A percentile compares a stretch with the other conserved stretches of the same genome.
These are phyloP conservation scores for Trichosurus vulpecula DNA, from an alignment of 2,797 vertebrate genomes.

Conservation along the genomic window DNA sequence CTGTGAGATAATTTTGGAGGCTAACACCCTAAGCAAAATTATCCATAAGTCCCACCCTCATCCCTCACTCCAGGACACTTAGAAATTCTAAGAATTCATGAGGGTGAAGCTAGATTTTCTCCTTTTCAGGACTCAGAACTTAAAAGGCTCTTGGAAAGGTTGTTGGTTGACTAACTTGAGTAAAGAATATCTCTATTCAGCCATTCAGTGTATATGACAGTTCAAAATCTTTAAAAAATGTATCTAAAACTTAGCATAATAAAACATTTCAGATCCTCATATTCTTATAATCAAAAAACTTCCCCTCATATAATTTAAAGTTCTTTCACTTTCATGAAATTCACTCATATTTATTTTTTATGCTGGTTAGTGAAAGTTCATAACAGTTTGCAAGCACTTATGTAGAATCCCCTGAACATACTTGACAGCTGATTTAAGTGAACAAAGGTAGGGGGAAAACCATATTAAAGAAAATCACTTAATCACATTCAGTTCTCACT, in stretches of 20 bases:
- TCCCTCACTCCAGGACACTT: conserved; percentile 3
- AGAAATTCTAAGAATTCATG: background rate
- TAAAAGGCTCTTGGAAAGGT: background rate
- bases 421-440: background rate
- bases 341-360: background rate
- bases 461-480: background rate
- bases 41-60: background rate
- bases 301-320: background rate
- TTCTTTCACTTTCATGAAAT: background rate
- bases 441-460: background rate
- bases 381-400: background rate
- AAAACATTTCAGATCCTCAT: conserved; percentile 6
- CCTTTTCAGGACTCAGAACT: background rate
- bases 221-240: conserved; percentile 14
- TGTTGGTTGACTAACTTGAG: background rate
- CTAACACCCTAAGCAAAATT: conserved; percentile 31
- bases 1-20: conserved; percentile 24
- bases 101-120: background rate
- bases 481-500: conserved; percentile 14
- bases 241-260: background rate
- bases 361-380: background rate
- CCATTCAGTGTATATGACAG: background rate
- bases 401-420: background rate
- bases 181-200: background rate
- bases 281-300: background rate